Evolutionary conservation across 2,888 invertebrate species (phyloP).

Genomic region (Athalia circularis): DNA sequence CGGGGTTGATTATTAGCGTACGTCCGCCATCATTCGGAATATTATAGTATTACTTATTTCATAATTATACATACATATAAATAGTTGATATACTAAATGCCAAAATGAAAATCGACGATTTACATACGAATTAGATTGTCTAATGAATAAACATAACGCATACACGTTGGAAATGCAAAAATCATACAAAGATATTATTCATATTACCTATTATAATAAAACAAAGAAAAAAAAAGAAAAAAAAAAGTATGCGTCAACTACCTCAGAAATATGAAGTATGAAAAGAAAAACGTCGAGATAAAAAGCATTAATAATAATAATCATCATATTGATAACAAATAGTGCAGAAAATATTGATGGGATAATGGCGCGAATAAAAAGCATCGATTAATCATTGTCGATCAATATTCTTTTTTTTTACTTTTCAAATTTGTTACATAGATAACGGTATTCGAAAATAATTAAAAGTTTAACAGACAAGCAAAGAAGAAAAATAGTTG

Average conservation of each 20-base stretch:
- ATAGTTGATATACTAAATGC: too few species aligned
- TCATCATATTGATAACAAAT: background rate
- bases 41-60: too few species aligned
- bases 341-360: background rate
- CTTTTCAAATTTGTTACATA: background rate
- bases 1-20: too few species aligned
- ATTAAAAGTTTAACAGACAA: too few species aligned
- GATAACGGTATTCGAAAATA: too few species aligned
- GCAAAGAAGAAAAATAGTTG: too few species aligned
- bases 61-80: too few species aligned
- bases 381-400: background rate
- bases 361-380: background rate
- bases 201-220: too few species aligned
- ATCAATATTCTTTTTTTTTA: background rate
- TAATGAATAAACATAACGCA: background rate
- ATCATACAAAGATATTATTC: too few species aligned
- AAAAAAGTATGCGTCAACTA: conserved; percentile 22
- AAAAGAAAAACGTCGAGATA: background rate
- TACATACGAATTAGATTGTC: background rate
- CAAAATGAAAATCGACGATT: background rate
- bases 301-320: background rate
- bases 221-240: too few species aligned
- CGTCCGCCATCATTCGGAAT: too few species aligned
- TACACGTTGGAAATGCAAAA: background rate
- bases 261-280: conserved; percentile 9